Evolutionary conservation across 2,888 invertebrate species (phyloP), one percentile per base, ranked within the genome.

Genomic region (Chrysomela aeneicollis): DNA sequence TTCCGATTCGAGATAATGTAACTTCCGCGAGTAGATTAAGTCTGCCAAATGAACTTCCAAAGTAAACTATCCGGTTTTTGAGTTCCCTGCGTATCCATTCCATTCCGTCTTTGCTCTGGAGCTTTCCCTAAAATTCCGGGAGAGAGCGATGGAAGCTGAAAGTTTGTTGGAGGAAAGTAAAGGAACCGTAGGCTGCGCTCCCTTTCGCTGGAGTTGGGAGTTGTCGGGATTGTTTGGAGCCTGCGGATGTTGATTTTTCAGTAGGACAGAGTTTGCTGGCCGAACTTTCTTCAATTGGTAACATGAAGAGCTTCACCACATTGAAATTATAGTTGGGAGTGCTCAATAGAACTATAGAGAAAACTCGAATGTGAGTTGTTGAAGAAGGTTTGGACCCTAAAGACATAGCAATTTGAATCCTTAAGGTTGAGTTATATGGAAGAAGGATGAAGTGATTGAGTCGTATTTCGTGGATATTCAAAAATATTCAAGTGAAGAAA

Each of bases 61-160:
- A 54, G 64, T 64, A 64, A 64, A 64, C 64, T 64, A 64, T 60
- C 60, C 59, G 60, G 55, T 66, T 63, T 63, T 66, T 66, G 52
- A 58, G 63, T 63, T 50, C 32, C 22, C 51, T 35, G 1, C 15
- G 12, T 12, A 2, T 10, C 10, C 35, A 12, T 12, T 5, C 8
- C 35, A 12, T 12, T 8, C 15, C 42, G 12, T 10, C 32, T 9
- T 35, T 2, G 32, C 32, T 26, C 26, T 8, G 8, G 26, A 6
- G 15, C 42, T 42, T 26, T 15, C n/a, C 9, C 10, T n/a, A 42
- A 42, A 42, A 42, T 42, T 42, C 42, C 42, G 15, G 15, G 15
- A 3, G 2, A 2, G 42, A 42, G 15, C 15, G 42, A 42, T 42
- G 42, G 42, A 42, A 4, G 12, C 42, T 42, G 15, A 15, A 42